phyloP scores from a whole-genome alignment of 1,140 invertebrate genomes.

The Drosophila bipectinata region DNA sequence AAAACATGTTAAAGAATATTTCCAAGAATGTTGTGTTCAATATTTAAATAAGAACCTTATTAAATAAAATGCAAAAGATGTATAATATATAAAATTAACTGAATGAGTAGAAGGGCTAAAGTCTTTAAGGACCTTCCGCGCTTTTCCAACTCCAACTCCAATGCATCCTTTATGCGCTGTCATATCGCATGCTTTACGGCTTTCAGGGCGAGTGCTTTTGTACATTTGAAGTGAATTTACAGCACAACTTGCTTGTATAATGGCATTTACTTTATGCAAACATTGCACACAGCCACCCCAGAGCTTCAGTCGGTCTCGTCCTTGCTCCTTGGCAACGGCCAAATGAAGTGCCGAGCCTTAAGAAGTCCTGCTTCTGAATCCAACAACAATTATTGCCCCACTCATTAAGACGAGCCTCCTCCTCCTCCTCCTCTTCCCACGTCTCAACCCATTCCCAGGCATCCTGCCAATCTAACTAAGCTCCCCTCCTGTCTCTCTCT shows the following conservation, averaged over 20 bases:
- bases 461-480: background rate
- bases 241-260: constrained; percentile 73
- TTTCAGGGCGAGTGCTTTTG: constrained; percentile 78
- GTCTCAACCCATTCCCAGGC: no score
- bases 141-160: constrained; percentile 1
- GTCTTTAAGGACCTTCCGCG: constrained; percentile 12
- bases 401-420: constrained; percentile 50
- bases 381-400: constrained; percentile 63
- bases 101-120: no score
- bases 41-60: no score
- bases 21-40: no score
- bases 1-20: no score
- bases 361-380: constrained; percentile 26
- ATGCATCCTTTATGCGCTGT: constrained; percentile 69
- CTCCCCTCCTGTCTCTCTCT: background rate
- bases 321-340: constrained; percentile 3
- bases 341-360: constrained; percentile 8
- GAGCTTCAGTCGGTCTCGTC: background rate
- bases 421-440: no score
- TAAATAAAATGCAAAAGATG: no score
- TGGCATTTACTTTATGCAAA: constrained; percentile 76
- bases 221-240: constrained; percentile 77
- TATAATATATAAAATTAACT: background rate
- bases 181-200: constrained; percentile 76
- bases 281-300: constrained; percentile 16